phyloP scores from a whole-genome alignment of 2,113 vertebrate genomes.

The Macrotis lagotis region DNA sequence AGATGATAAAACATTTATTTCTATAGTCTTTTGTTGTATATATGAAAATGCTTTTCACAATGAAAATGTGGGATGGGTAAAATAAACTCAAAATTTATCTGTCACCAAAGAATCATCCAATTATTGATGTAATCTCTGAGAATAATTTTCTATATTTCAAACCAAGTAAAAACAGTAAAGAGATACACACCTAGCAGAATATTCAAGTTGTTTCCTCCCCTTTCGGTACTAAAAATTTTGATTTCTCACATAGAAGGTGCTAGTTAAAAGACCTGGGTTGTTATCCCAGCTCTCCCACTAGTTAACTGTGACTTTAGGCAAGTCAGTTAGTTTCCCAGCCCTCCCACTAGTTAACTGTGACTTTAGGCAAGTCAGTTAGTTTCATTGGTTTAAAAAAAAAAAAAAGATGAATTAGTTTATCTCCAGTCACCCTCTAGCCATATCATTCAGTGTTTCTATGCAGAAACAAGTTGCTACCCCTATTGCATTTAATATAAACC shows the following conservation, averaged over 20 bases:
- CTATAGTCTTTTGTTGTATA: conserved; percentile 9
- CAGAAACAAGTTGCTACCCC: conserved; percentile 21
- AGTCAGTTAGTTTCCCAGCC: conserved; percentile 38
- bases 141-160: conserved; percentile 34
- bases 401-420: conserved; percentile 9
- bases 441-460: conserved; percentile 38
- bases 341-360: conserved; percentile 5
- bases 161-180: conserved; percentile 39
- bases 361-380: conserved; percentile 36
- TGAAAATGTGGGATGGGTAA: conserved; percentile 40
- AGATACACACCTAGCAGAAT: conserved; percentile 8
- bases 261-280: neutral
- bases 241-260: conserved; percentile 46
- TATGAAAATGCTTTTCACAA: conserved; percentile 42
- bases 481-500: conserved; percentile 29
- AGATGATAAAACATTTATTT: conserved; percentile 27
- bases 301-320: conserved; percentile 12
- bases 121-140: neutral
- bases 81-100: conserved; percentile 15
- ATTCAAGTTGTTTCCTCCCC: conserved; percentile 32
- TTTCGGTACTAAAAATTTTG: conserved; percentile 35
- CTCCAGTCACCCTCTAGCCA: conserved; percentile 12
- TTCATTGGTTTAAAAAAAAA: too few species aligned
- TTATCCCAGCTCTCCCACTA: neutral
- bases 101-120: neutral